Conservation (phyloP, 2,797 vertebrate genomes). For the Oryzias dopingdopingensis region DNA sequence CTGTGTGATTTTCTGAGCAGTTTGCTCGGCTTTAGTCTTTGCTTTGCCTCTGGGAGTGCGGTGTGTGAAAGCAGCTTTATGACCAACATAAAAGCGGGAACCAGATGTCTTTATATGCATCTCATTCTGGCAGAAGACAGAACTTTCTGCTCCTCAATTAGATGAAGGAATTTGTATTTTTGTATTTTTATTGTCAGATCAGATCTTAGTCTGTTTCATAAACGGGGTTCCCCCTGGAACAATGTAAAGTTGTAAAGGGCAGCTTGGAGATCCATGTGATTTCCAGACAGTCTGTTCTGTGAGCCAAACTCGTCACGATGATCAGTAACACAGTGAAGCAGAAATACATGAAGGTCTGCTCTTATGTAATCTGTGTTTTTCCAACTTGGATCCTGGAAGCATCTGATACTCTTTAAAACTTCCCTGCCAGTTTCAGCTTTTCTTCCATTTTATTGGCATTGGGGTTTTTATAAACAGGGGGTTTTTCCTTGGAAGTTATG, state of each 20-base stretch:
- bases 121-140: background rate
- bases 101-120: no score
- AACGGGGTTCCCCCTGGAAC: constrained; percentile 2
- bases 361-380: constrained; percentile 68
- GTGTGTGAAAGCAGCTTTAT: no score
- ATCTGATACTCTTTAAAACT: constrained; percentile 38
- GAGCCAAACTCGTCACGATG: constrained; percentile 42
- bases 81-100: no score
- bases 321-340: constrained; percentile 52
- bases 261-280: constrained; percentile 40
- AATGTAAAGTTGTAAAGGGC: constrained; percentile 15
- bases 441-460: constrained; percentile 41
- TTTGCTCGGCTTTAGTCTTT: no score
- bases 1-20: no score
- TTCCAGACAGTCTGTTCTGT: constrained; percentile 28
- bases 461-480: no score
- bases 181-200: constrained; percentile 34
- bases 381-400: constrained; percentile 52
- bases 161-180: constrained; percentile 16
- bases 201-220: constrained; percentile 4
- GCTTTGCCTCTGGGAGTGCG: no score
- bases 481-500: constrained; percentile 45
- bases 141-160: constrained; percentile 15
- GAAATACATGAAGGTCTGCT: constrained; percentile 55
- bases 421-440: constrained; percentile 32